These are phyloP conservation scores for Protaetia brevitarsis DNA, from an alignment of 1,140 invertebrate genomes.

Conservation along the genomic window DNA sequence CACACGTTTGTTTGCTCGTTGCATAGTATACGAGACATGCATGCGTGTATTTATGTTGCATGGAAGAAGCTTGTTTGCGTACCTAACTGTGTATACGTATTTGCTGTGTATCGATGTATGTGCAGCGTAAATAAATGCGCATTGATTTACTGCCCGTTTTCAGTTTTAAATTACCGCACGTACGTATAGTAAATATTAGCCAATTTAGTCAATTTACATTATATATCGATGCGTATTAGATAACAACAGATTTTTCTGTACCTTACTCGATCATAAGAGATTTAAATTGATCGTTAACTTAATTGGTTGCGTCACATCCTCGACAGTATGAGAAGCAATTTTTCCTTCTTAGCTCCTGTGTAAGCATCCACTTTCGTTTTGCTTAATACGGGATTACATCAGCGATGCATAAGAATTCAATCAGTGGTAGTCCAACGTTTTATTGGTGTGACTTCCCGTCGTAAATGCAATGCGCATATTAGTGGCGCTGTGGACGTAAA, in stretches of 20 bases:
- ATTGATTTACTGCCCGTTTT: neutral
- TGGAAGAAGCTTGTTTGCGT: neutral
- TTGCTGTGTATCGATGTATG: too few relatives aligned
- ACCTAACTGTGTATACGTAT: neutral
- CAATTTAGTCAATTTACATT: neutral
- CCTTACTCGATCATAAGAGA: neutral
- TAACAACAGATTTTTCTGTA: neutral
- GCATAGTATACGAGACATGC: neutral
- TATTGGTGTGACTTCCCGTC: too few relatives aligned
- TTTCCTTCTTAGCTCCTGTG: too few relatives aligned
- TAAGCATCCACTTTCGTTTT: too few relatives aligned
- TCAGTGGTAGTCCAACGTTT: too few relatives aligned
- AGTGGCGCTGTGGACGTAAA: too few relatives aligned
- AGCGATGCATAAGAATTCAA: too few relatives aligned
- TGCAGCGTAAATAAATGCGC: neutral
- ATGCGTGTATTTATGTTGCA: neutral
- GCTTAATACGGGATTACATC: too few relatives aligned
- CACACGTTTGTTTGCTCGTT: neutral
- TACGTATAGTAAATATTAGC: neutral
- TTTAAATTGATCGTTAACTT: neutral
- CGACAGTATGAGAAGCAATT: too few relatives aligned
- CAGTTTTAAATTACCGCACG: neutral
- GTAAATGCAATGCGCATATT: too few relatives aligned
- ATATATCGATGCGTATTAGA: neutral
- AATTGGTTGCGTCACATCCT: neutral